phyloP scores from a whole-genome alignment of 2,113 vertebrate genomes.

The Macquaria ambigua region DNA sequence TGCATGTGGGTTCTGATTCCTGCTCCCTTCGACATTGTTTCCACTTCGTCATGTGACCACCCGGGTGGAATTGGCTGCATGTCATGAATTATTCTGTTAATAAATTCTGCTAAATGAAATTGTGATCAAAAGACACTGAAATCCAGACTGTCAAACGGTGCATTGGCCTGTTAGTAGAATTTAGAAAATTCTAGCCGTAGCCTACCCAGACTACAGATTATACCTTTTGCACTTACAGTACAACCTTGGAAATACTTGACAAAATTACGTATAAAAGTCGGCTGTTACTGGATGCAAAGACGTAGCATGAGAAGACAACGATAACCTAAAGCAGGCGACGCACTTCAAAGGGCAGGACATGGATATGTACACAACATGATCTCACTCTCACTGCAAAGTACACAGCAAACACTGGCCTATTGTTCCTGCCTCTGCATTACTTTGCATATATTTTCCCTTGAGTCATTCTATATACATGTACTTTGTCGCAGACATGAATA shows the following conservation, averaged over 20 bases:
- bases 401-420: conserved; percentile 18
- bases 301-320: background rate
- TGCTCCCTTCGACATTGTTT: background rate
- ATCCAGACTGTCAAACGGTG: conserved; percentile 21
- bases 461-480: conserved; percentile 55
- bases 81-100: conserved; percentile 52
- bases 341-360: background rate
- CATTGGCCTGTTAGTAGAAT: background rate
- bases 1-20: conserved; percentile 7
- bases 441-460: conserved; percentile 63
- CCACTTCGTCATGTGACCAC: conserved; percentile 13
- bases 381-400: conserved; percentile 3
- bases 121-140: conserved; percentile 46
- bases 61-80: background rate
- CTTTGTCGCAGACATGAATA: conserved; percentile 43
- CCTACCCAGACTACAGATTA: background rate
- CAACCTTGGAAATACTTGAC: background rate
- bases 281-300: background rate
- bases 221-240: background rate
- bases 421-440: conserved; percentile 52
- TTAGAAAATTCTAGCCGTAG: background rate
- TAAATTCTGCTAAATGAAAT: conserved; percentile 11
- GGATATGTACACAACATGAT: background rate
- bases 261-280: background rate
- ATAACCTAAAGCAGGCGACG: background rate